These are phyloP conservation scores for Dryobotodes eremita DNA, from an alignment of 2,888 invertebrate genomes.

Conservation along the genomic window DNA sequence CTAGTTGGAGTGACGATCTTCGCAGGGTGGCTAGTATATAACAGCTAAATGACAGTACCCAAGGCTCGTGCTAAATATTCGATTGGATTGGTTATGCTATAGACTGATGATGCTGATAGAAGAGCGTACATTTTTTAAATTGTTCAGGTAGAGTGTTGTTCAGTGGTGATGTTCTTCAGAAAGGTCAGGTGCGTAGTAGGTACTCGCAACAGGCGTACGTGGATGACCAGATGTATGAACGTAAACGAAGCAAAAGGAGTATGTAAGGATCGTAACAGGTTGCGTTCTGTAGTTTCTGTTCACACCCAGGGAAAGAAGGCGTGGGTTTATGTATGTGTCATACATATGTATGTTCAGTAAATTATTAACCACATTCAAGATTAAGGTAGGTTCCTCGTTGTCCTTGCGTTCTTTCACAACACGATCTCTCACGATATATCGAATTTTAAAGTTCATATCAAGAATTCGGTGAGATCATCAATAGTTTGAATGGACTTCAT, in stretches of 20 bases:
- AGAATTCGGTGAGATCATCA: slow-evolving; percentile 74
- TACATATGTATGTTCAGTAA: background rate
- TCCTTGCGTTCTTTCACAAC: slow-evolving; percentile 34
- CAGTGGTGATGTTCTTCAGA: background rate
- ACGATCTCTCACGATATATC: slow-evolving; percentile 49
- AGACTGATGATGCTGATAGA: background rate
- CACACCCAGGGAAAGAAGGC: background rate
- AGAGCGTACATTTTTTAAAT: too few relatives aligned
- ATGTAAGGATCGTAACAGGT: background rate
- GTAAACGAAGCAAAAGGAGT: background rate
- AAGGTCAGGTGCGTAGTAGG: background rate
- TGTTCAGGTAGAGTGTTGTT: background rate
- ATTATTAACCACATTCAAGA: background rate
- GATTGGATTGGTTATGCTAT: background rate
- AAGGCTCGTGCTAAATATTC: background rate
- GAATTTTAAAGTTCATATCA: slow-evolving; percentile 65
- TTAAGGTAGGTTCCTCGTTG: background rate
- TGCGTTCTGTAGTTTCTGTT: background rate
- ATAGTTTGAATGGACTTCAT: slow-evolving; percentile 66
- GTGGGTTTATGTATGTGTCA: background rate
- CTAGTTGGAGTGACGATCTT: background rate
- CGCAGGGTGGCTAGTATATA: background rate
- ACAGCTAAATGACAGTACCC: background rate
- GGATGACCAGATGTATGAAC: background rate
- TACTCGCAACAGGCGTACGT: background rate